Percentiles rank a stretch among this genome's conserved stretches.
Evolutionary conservation across 2,797 vertebrate species (phyloP).

Genomic region (Okamejei kenojei): DNA sequence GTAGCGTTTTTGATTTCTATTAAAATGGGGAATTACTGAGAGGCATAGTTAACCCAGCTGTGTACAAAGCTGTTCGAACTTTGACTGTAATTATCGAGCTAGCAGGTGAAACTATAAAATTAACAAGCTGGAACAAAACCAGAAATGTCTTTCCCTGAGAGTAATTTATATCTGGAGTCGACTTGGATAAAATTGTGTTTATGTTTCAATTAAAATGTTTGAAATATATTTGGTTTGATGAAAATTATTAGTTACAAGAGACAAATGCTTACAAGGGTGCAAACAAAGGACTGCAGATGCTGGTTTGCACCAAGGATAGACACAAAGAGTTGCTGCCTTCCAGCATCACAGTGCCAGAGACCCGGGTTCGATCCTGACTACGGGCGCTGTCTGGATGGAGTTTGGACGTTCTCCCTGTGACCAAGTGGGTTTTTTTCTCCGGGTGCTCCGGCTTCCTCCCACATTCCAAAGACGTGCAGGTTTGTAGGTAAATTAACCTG

Average conservation of each 20-base stretch:
- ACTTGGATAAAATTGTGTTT: background rate
- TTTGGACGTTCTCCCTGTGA: too few species aligned
- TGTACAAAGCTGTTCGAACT: background rate
- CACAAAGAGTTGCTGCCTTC: too few species aligned
- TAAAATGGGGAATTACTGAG: background rate
- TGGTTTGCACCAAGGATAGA: too few species aligned
- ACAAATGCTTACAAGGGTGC: background rate
- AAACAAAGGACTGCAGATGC: too few species aligned
- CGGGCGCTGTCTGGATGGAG: too few species aligned
- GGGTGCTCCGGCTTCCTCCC: too few species aligned
- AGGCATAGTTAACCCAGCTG: background rate
- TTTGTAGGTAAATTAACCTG: too few species aligned
- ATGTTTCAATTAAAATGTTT: background rate
- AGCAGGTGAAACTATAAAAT: background rate
- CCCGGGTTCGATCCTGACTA: too few species aligned
- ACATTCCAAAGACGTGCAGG: too few species aligned
- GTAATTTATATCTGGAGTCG: background rate
- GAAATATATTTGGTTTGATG: background rate
- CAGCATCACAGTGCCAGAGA: too few species aligned
- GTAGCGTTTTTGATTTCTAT: background rate
- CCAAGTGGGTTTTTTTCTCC: too few species aligned
- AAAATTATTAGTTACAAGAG: background rate
- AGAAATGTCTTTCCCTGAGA: background rate
- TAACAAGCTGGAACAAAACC: background rate
- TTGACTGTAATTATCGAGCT: background rate